A percentile compares a stretch with the other conserved stretches of the same genome.
Conservation (phyloP, 2,797 vertebrate species). For the Melanitta fusca region DNA sequence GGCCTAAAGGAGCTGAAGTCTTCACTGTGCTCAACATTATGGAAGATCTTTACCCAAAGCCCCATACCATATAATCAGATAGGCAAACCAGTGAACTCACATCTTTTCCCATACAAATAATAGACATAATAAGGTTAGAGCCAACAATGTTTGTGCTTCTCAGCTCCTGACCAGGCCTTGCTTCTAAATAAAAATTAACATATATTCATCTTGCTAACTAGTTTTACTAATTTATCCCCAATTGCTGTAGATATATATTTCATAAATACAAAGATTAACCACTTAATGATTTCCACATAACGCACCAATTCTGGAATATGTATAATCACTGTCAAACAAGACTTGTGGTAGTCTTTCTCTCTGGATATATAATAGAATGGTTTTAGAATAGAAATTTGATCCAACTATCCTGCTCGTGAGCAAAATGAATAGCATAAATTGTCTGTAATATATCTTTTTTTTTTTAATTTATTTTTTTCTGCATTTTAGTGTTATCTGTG, state of each 20-base stretch:
- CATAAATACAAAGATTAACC: background rate
- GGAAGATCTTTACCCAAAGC: background rate
- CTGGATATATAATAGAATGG: background rate
- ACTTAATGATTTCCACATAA: background rate
- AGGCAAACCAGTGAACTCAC: background rate
- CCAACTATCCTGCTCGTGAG: background rate
- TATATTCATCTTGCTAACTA: background rate
- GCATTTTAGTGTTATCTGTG: background rate
- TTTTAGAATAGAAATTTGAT: background rate
- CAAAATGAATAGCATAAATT: background rate
- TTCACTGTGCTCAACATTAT: background rate
- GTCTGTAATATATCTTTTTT: background rate
- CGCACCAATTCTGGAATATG: background rate
- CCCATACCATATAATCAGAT: background rate
- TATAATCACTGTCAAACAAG: background rate
- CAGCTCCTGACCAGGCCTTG: background rate
- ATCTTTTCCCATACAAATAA: rapidly evolving
- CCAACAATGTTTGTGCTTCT: background rate
- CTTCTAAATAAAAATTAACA: background rate
- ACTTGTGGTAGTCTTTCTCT: background rate
- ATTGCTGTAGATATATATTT: background rate
- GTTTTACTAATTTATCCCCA: background rate
- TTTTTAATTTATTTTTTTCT: background rate
- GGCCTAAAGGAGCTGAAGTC: background rate
- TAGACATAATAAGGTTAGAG: background rate